Conservation (phyloP, 1,140 invertebrate species). For the Drosophila orosa region DNA sequence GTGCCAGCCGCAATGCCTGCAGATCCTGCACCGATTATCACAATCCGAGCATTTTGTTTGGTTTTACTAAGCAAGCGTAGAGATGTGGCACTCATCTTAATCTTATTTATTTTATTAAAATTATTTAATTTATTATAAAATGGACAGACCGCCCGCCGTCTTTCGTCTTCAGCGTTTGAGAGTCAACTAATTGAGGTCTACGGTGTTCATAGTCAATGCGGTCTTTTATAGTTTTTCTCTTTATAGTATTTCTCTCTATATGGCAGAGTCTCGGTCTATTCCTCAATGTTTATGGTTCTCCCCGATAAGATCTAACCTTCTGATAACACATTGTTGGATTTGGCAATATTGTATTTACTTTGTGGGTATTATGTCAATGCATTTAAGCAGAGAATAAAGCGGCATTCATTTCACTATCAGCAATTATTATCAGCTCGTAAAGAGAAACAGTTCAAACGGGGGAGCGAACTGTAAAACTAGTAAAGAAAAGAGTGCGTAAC, state of each 20-base stretch:
- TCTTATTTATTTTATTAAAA: neutral
- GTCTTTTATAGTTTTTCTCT: neutral
- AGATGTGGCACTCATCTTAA: conserved; percentile 43
- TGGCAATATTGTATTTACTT: conserved; percentile 9
- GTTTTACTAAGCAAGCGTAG: conserved; percentile 50
- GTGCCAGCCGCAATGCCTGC: conserved; percentile 87
- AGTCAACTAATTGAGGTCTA: conserved; percentile 41
- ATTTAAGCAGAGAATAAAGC: conserved; percentile 4
- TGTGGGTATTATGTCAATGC: conserved; percentile 6
- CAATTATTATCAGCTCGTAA: conserved; percentile 4
- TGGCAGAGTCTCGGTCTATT: neutral
- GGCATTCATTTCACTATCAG: conserved; percentile 3
- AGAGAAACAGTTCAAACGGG: neutral
- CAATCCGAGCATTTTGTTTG: conserved; percentile 73
- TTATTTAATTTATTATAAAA: neutral
- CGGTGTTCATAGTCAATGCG: conserved; percentile 1
- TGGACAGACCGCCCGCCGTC: conserved; percentile 1
- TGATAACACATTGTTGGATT: conserved; percentile 21
- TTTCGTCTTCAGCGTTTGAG: conserved; percentile 18
- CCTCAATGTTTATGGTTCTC: conserved; percentile 9
- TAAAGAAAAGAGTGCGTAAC: neutral
- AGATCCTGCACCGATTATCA: conserved; percentile 87
- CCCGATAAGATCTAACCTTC: conserved; percentile 1
- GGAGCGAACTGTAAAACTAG: neutral
- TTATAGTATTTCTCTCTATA: neutral